Percentiles rank a stretch among this genome's conserved stretches.
Conservation (phyloP, 2,888 invertebrate genomes). For the Thecophora atra region DNA sequence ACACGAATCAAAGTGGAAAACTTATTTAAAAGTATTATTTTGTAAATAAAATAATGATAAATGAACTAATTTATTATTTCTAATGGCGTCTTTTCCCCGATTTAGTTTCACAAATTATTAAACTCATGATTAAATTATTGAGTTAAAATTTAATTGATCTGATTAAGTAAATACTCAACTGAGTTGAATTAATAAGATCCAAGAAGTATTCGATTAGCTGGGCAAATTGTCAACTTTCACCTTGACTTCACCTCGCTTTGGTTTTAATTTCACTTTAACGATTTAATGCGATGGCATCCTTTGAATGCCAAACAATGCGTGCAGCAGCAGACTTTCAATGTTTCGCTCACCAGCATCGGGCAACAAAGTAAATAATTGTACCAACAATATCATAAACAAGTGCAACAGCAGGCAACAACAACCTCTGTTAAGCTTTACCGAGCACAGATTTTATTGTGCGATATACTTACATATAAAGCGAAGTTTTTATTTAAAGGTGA, state of each 20-base stretch:
- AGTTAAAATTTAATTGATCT: too few species aligned
- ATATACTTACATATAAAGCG: background rate
- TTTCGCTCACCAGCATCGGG: too few species aligned
- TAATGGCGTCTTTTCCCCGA: too few species aligned
- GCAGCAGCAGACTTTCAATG: background rate
- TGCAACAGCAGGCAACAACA: conserved; percentile 45
- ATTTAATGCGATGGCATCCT: conserved; percentile 8
- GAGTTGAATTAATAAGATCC: too few species aligned
- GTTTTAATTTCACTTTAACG: conserved; percentile 7
- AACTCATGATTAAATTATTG: too few species aligned
- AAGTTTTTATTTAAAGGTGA: background rate
- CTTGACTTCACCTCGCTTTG: conserved; percentile 7
- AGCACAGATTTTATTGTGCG: background rate
- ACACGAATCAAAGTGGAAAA: too few species aligned
- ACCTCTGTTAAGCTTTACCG: conserved; percentile 11
- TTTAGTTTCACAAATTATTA: too few species aligned
- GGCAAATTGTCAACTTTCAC: conserved; percentile 22
- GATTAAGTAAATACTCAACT: too few species aligned
- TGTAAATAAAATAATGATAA: too few species aligned
- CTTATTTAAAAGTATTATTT: too few species aligned
- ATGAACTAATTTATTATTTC: too few species aligned
- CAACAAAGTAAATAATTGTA: background rate
- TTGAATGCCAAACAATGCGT: conserved; percentile 3
- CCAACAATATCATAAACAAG: conserved; percentile 48
- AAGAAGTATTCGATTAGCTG: too few species aligned